A percentile compares a stretch with the other conserved stretches of the same genome.
These are phyloP conservation scores for Torymus texanus DNA, from an alignment of 2,888 invertebrate species.

Conservation along the genomic window DNA sequence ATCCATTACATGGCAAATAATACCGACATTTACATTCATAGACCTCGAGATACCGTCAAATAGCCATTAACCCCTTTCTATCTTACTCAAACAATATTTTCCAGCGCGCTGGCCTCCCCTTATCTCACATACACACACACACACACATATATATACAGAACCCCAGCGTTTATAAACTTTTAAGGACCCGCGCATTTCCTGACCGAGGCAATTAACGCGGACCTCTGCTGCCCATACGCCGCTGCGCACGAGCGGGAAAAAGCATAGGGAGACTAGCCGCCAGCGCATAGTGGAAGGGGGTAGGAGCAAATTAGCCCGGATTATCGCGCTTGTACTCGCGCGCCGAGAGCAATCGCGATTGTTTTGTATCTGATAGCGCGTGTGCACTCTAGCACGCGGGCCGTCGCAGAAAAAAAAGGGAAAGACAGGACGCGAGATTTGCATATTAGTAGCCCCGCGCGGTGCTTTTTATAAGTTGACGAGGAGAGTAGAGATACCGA, in stretches of 20 bases:
- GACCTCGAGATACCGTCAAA: no score
- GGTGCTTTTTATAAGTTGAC: not conserved
- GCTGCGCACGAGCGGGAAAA: not conserved
- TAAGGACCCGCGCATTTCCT: not conserved
- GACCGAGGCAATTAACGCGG: not conserved
- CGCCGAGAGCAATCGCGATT: conserved; percentile 34
- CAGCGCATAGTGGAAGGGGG: not conserved
- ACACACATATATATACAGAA: no score
- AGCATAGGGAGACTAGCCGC: not conserved
- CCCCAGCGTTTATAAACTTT: no score
- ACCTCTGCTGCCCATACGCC: not conserved
- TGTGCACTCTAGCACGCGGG: not conserved
- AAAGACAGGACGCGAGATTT: conserved; percentile 12
- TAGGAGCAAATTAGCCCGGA: conserved; percentile 47
- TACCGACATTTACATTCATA: no score
- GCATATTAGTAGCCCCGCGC: conserved; percentile 26
- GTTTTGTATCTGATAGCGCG: conserved; percentile 48
- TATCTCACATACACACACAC: no score
- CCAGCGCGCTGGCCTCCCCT: no score
- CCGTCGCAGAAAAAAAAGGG: conserved; percentile 15
- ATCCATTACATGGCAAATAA: not conserved
- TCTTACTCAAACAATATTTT: no score
- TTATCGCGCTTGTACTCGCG: conserved; percentile 31
- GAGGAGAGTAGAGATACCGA: conserved; percentile 5
- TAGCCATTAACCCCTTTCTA: no score